These are phyloP conservation scores for Phaonia tiefii DNA, from an alignment of 2,888 invertebrate genomes.

Conservation along the genomic window DNA sequence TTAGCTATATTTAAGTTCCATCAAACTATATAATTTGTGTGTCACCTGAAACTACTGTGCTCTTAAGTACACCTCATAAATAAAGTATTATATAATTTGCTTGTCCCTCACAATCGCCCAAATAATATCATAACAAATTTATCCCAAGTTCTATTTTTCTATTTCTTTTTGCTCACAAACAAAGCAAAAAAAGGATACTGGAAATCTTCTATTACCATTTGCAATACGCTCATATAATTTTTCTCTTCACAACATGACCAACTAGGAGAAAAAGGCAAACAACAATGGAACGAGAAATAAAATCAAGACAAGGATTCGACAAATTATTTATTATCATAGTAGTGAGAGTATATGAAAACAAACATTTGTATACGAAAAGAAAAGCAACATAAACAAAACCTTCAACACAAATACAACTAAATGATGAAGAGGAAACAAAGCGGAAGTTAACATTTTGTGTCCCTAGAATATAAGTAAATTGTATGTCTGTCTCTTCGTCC, in stretches of 20 bases:
- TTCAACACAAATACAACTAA: slow-evolving; percentile 33
- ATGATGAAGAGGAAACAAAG: slow-evolving; percentile 54
- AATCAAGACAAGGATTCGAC: slow-evolving; percentile 37
- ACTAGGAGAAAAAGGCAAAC: not conserved
- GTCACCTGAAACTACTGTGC: too few species aligned
- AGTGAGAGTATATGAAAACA: slow-evolving; percentile 4
- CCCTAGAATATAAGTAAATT: slow-evolving; percentile 6
- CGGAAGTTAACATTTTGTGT: slow-evolving; percentile 45
- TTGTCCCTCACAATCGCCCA: slow-evolving; percentile 16
- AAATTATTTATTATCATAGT: slow-evolving; percentile 17
- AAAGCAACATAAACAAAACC: slow-evolving; percentile 15
- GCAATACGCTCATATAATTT: not conserved
- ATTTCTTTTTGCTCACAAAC: not conserved
- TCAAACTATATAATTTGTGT: too few species aligned
- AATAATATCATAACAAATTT: slow-evolving; percentile 35
- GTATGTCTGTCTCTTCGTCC: slow-evolving; percentile 17
- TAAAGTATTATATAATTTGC: slow-evolving; percentile 44
- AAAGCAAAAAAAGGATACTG: slow-evolving; percentile 16
- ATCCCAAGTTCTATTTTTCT: not conserved
- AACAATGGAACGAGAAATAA: not conserved
- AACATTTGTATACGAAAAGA: slow-evolving; percentile 11
- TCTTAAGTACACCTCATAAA: slow-evolving; percentile 24
- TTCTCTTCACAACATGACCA: not conserved
- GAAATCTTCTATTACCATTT: slow-evolving; percentile 18
- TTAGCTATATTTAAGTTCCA: too few species aligned